Percentiles rank a stretch among this genome's conserved stretches.
Evolutionary conservation across 2,797 vertebrate genomes (phyloP).

Genomic region (Gymnocypris eckloni): DNA sequence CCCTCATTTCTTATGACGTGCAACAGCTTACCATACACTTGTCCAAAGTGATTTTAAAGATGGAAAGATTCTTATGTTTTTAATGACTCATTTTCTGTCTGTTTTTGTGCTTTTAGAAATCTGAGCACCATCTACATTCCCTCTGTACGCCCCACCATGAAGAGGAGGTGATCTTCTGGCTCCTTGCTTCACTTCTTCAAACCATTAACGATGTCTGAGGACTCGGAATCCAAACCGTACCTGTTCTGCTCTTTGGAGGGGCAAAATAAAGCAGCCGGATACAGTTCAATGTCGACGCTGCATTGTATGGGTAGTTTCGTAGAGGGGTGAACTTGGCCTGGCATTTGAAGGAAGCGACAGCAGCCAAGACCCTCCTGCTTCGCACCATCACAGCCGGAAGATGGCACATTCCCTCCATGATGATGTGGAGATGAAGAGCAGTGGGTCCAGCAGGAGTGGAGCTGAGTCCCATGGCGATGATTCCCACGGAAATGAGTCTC

Average conservation of each 20-base stretch:
- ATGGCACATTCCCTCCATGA: slow-evolving; percentile 74
- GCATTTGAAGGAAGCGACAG: slow-evolving; percentile 83
- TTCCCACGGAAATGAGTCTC: slow-evolving; percentile 80
- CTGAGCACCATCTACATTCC: not conserved
- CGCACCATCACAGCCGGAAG: slow-evolving; percentile 67
- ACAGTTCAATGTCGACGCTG: slow-evolving; percentile 74
- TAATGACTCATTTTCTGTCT: slow-evolving; percentile 39
- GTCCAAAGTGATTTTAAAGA: not conserved
- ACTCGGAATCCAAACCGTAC: slow-evolving; percentile 73
- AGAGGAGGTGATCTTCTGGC: slow-evolving; percentile 68
- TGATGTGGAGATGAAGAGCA: slow-evolving; percentile 90
- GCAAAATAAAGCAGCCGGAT: slow-evolving; percentile 65
- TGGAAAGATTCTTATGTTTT: too few relatives aligned
- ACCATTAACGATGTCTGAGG: slow-evolving; percentile 72
- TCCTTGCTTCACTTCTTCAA: not conserved
- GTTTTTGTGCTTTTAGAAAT: slow-evolving; percentile 47
- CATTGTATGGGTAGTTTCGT: slow-evolving; percentile 79
- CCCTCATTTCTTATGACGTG: not conserved
- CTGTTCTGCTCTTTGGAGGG: slow-evolving; percentile 73
- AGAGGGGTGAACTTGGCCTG: slow-evolving; percentile 75
- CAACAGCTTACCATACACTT: too few relatives aligned
- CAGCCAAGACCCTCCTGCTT: slow-evolving; percentile 71
- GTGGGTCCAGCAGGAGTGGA: slow-evolving; percentile 83
- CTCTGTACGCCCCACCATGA: slow-evolving; percentile 25
- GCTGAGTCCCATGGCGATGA: slow-evolving; percentile 81